A percentile compares a stretch with the other conserved stretches of the same genome.
Evolutionary conservation across 2,797 vertebrate genomes (phyloP).

Genomic region (Clamator glandarius): DNA sequence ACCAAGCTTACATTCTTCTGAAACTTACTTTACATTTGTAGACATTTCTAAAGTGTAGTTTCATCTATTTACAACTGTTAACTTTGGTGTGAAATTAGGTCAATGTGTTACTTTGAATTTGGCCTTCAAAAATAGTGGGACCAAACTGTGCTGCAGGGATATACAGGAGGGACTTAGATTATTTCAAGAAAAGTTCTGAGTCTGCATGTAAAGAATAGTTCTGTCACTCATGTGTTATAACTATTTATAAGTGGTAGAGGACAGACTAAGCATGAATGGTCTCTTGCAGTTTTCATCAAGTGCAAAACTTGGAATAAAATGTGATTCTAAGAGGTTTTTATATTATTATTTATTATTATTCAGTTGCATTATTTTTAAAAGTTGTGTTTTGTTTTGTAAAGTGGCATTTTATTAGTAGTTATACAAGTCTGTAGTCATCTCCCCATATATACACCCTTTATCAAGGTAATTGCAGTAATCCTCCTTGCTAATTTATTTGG

Average conservation of each 20-base stretch:
- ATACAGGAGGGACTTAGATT: not conserved
- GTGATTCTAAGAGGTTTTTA: not conserved
- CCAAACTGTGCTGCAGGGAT: not conserved
- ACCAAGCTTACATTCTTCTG: not conserved
- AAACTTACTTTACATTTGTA: not conserved
- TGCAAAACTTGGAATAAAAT: not conserved
- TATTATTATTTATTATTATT: no score
- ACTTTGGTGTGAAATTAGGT: not conserved
- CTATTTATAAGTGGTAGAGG: not conserved
- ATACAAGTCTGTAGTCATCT: not conserved
- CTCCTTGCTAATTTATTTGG: not conserved
- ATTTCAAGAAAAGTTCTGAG: not conserved
- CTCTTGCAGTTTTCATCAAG: not conserved
- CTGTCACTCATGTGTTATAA: not conserved
- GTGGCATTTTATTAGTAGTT: not conserved
- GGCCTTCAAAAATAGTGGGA: not conserved
- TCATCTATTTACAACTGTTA: not conserved
- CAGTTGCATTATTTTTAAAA: no score
- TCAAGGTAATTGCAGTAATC: not conserved
- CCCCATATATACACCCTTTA: not conserved
- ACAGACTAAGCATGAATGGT: not conserved
- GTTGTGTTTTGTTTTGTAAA: not conserved
- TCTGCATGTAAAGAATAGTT: not conserved
- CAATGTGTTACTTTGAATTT: not conserved
- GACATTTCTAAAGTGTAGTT: not conserved